Evolutionary conservation across 2,797 vertebrate genomes (phyloP).

Genomic region (Hyperoplus immaculatus): DNA sequence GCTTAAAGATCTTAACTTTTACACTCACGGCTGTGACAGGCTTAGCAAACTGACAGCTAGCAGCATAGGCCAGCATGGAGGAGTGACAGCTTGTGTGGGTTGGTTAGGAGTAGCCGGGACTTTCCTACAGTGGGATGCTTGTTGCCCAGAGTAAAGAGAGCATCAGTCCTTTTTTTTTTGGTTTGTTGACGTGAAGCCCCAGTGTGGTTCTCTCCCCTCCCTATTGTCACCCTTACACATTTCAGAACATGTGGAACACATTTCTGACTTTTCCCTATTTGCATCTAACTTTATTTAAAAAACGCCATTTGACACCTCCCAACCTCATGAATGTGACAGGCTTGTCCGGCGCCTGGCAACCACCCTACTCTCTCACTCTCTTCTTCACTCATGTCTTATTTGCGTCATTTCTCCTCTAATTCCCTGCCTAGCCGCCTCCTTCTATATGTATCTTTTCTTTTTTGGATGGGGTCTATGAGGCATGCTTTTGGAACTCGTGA

Average conservation of each 20-base stretch:
- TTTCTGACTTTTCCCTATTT: conserved; percentile 72
- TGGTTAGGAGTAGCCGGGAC: background rate
- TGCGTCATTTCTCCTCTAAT: conserved; percentile 76
- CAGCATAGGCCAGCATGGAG: conserved; percentile 8
- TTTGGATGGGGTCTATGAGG: conserved; percentile 81
- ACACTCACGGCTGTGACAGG: background rate
- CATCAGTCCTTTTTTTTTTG: background rate
- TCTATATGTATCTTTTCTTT: conserved; percentile 82
- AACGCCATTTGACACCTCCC: conserved; percentile 41
- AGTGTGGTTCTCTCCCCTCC: conserved; percentile 5
- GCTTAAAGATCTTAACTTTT: conserved; percentile 10
- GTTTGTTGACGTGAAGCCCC: conserved; percentile 28
- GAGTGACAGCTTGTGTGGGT: conserved; percentile 26
- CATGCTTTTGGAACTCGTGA: conserved; percentile 80
- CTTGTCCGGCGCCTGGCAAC: too few relatives aligned
- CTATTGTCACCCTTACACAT: conserved; percentile 67
- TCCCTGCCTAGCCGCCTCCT: conserved; percentile 65
- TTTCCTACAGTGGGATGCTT: conserved; percentile 7
- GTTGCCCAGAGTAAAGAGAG: conserved; percentile 19
- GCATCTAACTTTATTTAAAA: conserved; percentile 45
- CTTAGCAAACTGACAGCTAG: conserved; percentile 20
- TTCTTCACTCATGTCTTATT: conserved; percentile 73
- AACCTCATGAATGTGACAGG: conserved; percentile 36
- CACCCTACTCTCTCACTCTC: conserved; percentile 41
- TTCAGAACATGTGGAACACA: conserved; percentile 86